Evolutionary conservation across 2,113 vertebrate species (phyloP), one percentile per base, ranked within the genome.

Genomic region (Laticauda laticaudata): DNA sequence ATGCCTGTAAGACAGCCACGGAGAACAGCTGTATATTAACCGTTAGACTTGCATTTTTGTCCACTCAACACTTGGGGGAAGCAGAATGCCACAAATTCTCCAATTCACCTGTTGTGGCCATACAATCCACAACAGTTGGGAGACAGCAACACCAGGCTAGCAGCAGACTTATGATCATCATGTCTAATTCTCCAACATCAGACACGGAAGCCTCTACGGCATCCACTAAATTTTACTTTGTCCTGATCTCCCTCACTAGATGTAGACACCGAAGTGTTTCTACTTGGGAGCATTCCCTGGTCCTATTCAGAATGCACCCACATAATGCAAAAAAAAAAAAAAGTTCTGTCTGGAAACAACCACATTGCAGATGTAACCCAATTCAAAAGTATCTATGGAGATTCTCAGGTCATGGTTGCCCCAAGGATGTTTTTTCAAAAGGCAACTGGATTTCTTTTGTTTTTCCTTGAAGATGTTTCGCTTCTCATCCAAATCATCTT

Each of bases 11-110:
- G 20, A 34, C 39, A 9, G 51, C 21, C 5, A 64, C 45, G 2
- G 4, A 23, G 15, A 56, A 53, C n/a, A 24, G n/a, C 48, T n/a
- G 21, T 26, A 34, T 3, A 0, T 23, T n/a, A 56, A 59, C 1
- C 0, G 2, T 15, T 0, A 10, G 23, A 8, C 20, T 75, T 81
- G 88, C 39, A 15, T 29, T 87, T 90, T 51, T 21, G 39, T 34
- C 55, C 5, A 8, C 29, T 12, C 12, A 6, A 89, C 93, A 75
- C 91, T 57, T 55, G 85, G 54, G 88, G 93, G 93, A 61, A 90
- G 91, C 91, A 90, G 48, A 55, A 20, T 2, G 11, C 88, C 48
- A 64, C 57, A 45, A 90, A 29, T 54, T 21, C 57, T 92, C 56
- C 14, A 34, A 56, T 26, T 86, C 75, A 90, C 69, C 86, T 88